These are phyloP conservation scores for Sinocyclocheilus maitianheensis DNA, from an alignment of 2,113 vertebrate genomes.

Conservation along the genomic window DNA sequence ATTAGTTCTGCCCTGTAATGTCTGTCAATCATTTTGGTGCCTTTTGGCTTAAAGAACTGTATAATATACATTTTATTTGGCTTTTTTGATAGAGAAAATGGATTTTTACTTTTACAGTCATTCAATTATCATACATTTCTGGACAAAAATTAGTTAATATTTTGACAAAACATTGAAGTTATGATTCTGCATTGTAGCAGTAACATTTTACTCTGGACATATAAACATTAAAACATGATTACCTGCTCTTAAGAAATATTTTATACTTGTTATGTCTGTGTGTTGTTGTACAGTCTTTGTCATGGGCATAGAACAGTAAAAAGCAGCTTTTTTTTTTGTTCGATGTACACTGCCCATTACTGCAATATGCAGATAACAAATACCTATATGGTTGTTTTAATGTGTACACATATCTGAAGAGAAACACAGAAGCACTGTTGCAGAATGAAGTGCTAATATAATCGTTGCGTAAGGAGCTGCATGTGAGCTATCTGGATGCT, in stretches of 20 bases:
- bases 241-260: not conserved
- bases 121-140: not conserved
- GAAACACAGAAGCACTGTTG: not conserved
- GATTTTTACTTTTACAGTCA: not conserved
- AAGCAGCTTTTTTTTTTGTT: not conserved
- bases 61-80: not conserved
- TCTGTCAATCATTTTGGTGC: not conserved
- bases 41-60: not conserved
- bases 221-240: not conserved
- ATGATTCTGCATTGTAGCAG: no score
- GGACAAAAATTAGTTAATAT: not conserved
- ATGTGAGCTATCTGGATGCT: not conserved
- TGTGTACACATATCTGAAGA: not conserved
- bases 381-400: not conserved
- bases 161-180: not conserved
- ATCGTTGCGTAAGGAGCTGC: not conserved
- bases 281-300: no score
- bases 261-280: not conserved
- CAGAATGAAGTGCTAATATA: no score
- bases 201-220: no score
- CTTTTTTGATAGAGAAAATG: not conserved
- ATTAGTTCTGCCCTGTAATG: not conserved
- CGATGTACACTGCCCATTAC: not conserved
- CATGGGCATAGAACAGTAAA: not conserved
- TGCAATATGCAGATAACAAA: not conserved